Percentiles rank a stretch among this genome's conserved stretches.
Conservation (phyloP, 2,888 invertebrate genomes). For the Tipula lateralis region DNA sequence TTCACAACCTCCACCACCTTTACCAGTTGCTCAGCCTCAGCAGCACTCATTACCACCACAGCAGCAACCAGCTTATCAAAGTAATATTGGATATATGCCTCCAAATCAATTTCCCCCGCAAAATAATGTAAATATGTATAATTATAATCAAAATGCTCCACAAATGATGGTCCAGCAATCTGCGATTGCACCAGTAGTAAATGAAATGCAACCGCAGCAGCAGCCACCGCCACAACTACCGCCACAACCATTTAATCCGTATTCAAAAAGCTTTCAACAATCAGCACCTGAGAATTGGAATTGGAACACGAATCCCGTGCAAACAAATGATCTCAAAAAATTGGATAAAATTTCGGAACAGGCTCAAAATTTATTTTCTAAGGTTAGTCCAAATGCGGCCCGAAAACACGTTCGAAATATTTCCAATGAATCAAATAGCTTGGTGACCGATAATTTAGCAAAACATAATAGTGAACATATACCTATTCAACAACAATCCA, state of each 20-base stretch:
- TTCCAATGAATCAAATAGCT: background rate
- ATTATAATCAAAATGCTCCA: slow-evolving; percentile 12
- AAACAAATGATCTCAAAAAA: slow-evolving; percentile 44
- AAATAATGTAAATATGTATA: slow-evolving; percentile 30
- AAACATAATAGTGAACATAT: background rate
- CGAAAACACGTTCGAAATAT: background rate
- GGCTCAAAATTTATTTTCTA: background rate
- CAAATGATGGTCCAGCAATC: background rate
- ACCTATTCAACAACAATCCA: slow-evolving; percentile 31
- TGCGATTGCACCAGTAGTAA: background rate
- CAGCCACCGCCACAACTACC: background rate
- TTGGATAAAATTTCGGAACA: slow-evolving; percentile 7
- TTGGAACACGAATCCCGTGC: slow-evolving; percentile 31
- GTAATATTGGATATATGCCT: background rate
- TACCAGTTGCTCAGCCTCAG: background rate
- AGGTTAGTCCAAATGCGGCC: background rate
- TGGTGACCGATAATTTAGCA: background rate
- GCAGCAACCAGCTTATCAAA: background rate
- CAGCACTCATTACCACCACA: background rate
- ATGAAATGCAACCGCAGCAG: background rate
- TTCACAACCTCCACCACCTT: background rate
- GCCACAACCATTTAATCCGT: background rate
- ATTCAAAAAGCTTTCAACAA: background rate
- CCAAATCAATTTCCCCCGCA: slow-evolving; percentile 28
- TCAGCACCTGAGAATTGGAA: slow-evolving; percentile 30